A percentile compares a stretch with the other conserved stretches of the same genome.
Conservation (phyloP, 2,113 vertebrate species). For the Lamprologus ornatipinnis region DNA sequence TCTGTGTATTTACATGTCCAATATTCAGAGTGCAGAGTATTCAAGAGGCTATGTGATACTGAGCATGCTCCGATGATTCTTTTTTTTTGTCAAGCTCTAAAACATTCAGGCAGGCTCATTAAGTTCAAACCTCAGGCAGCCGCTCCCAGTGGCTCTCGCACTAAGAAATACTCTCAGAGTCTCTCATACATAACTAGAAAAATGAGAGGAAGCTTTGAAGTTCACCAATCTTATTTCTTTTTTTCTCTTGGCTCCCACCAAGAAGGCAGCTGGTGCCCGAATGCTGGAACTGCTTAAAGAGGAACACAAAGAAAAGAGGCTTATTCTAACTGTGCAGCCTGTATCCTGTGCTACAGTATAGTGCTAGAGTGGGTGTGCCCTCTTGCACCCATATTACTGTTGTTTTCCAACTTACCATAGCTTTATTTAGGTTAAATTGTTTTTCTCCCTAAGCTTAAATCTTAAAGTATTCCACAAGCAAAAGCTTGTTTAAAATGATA, state of each 20-base stretch:
- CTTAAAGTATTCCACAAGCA: neutral
- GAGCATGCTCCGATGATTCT: conserved; percentile 21
- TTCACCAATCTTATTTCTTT: conserved; percentile 44
- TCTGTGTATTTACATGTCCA: neutral
- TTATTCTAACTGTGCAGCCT: neutral
- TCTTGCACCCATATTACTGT: neutral
- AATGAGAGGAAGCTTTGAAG: conserved; percentile 60
- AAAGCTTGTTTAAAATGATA: neutral
- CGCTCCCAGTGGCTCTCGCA: conserved; percentile 48
- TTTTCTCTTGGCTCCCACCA: conserved; percentile 5
- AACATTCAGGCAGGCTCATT: conserved; percentile 65
- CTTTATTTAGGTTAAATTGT: neutral
- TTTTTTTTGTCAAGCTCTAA: conserved; percentile 26
- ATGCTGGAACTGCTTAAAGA: conserved; percentile 17
- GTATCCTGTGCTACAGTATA: neutral
- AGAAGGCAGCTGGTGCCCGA: conserved; percentile 34
- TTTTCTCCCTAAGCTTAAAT: neutral
- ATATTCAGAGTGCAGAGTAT: neutral
- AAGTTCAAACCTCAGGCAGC: conserved; percentile 55
- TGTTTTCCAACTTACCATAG: neutral
- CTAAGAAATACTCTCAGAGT: conserved; percentile 46
- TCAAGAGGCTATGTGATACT: neutral
- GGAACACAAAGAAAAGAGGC: conserved; percentile 13
- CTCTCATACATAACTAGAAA: conserved; percentile 50
- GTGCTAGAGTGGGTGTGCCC: conserved; percentile 1